Base-by-base conservation (phyloP, 1,140 invertebrate species). In the Ostrea denselamellosa region DNA sequence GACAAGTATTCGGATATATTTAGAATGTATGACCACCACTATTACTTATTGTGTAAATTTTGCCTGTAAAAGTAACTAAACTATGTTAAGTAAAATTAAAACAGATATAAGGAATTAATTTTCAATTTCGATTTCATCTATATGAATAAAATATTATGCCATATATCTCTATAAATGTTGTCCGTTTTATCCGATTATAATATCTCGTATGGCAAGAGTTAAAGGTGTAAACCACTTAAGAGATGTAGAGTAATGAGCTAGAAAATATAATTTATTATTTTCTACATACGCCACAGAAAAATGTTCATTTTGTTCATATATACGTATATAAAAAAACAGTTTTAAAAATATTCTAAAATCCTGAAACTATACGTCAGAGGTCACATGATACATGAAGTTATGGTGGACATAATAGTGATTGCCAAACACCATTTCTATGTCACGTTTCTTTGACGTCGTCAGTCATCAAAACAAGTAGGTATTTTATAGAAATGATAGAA, bases 371-470 rank as follows among this genome's bases (percentile, higher is more conserved):
- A 93, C 91, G 91, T 92, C 90, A 93, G 65, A 85, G 77, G 88
- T 93, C 92, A 93, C 90, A 88, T 93, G 92, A 93, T 90, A 89
- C 90, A 88, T 90, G 85, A 85, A 85, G 62, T 85, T 85, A 92
- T 92, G 92, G 92, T 92, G 92, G 92, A 86, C 90, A 91, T 91
- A 89, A 90, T 81, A 88, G 53, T 86, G 85, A 86, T 77, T 68
- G 68, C 68, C 68, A 77, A 77, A 77, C 68, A 77, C 68, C 68
- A 28, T 77, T 28, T 28, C 68, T 77, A 34, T 77, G 68, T 34
- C 25, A 77, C 68, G 34, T 25, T 25, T 77, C 68, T 77, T 34
- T 77, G 68, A 77, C 68, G 68, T 77, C 25, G 68, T 34, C 68
- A 77, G 25, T 77, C 8, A 77, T 34, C 22, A 77, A 77, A 77